Evolutionary conservation across 2,797 vertebrate genomes (phyloP), one percentile per base, ranked within the genome.

Genomic region (Anguilla megastoma): DNA sequence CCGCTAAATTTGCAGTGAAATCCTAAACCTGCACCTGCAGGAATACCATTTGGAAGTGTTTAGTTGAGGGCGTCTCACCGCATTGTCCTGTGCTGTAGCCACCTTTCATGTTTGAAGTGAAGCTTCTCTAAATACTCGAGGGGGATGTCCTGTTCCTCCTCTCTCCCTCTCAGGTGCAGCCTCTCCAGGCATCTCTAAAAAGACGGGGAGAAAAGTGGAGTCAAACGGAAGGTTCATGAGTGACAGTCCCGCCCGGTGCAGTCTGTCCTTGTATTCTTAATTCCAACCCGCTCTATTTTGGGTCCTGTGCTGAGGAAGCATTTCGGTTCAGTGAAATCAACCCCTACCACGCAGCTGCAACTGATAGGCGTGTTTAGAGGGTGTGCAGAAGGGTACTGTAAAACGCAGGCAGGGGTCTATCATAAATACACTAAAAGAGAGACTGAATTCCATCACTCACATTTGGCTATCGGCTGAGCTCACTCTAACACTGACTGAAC

Each of bases 91-190:
- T 98, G 96, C 92, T 98, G 97, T 88, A 99, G 96, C 98, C 98
- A 99, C 91, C 95, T 97, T 91, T 99, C 98, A 0, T 99, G 98
- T 87, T 98, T 99, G 86, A 95, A 96, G 90, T 99, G 98, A 87
- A 99, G 97, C 86, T 97, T 98, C 92, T 99, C 97, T 92, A 99
- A 92, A 91, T 99, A 99, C 83, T 98, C 97, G 91, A 98, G 94
- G 24, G 97, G 97, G 92, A 99, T 97, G 85, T 96, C 97, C 90
- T 98, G 97, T 69, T 99, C 98, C 91, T 98, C 98, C 6, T 95
- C 93, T 94, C 98, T 95, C 90, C 98, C 98, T 86, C 98, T 95
- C 89, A 95, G 86, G 90, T 95, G 96, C 92, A 99, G 93, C 88
- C 98, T 95, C 89, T 96, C 95, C 88, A 99, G 93, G 92, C 98